Conservation (phyloP, 2,113 vertebrate species). For the Tautogolabrus adspersus region DNA sequence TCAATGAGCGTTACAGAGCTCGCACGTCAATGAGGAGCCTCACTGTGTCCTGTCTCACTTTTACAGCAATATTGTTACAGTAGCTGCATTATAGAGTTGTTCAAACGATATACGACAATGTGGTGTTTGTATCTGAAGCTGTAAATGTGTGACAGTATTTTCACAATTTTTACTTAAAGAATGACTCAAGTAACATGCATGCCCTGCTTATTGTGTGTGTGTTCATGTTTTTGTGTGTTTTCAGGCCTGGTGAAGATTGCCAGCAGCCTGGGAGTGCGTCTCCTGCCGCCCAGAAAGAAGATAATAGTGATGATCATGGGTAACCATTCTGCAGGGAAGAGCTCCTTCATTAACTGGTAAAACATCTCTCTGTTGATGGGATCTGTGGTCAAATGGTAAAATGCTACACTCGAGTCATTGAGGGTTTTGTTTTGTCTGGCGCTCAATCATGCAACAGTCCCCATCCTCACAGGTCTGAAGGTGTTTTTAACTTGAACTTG, state of each 20-base stretch:
- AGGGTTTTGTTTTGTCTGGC: too few relatives aligned
- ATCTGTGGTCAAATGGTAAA: background rate
- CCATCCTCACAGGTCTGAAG: too few relatives aligned
- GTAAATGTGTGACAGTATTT: too few relatives aligned
- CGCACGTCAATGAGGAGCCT: background rate
- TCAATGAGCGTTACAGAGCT: background rate
- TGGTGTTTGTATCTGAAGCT: too few relatives aligned
- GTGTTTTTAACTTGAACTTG: too few relatives aligned
- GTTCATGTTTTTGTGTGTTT: slow-evolving; percentile 19
- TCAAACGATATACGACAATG: too few relatives aligned
- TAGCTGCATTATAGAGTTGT: too few relatives aligned
- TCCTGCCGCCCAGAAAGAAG: slow-evolving; percentile 85
- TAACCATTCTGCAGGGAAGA: slow-evolving; percentile 87
- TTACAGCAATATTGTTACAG: background rate
- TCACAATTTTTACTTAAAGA: too few relatives aligned
- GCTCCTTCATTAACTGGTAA: slow-evolving; percentile 89
- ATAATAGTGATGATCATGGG: slow-evolving; percentile 87
- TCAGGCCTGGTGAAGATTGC: slow-evolving; percentile 84
- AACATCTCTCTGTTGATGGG: background rate
- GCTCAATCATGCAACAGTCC: too few relatives aligned
- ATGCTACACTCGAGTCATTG: too few relatives aligned
- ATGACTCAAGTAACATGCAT: background rate
- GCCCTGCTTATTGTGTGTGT: background rate
- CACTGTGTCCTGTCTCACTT: background rate
- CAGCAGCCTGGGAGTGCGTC: slow-evolving; percentile 75